Percentiles rank a stretch among this genome's conserved stretches.
phyloP scores from a whole-genome alignment of 2,888 invertebrate species.

The Pinctada fucata region DNA sequence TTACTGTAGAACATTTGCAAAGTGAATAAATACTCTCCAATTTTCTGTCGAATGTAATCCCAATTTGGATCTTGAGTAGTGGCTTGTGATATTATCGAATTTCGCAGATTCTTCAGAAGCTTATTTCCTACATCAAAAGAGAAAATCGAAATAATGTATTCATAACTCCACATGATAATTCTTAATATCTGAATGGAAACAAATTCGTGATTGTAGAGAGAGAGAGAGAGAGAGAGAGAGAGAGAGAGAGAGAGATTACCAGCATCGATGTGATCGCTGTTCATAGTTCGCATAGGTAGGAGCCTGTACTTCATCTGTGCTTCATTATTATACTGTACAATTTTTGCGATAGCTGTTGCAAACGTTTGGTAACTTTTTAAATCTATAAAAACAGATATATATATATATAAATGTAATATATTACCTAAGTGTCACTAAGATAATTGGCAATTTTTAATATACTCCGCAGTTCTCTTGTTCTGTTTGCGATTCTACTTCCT shows the following conservation, averaged over 20 bases:
- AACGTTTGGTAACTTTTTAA: too few species aligned
- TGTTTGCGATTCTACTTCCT: too few species aligned
- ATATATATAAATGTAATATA: too few species aligned
- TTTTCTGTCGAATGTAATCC: slow-evolving; percentile 50
- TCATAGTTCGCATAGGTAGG: background rate
- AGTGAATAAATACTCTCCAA: slow-evolving; percentile 58
- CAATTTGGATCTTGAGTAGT: slow-evolving; percentile 44
- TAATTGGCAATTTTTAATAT: too few species aligned
- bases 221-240: background rate
- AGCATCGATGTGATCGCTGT: slow-evolving; percentile 9
- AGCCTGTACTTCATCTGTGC: slow-evolving; percentile 1
- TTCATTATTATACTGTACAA: background rate
- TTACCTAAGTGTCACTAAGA: too few species aligned
- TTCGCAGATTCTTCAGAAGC: slow-evolving; percentile 47
- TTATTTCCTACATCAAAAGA: slow-evolving; percentile 41
- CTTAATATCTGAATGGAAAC: too few species aligned
- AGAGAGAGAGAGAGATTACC: background rate
- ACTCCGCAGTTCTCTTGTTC: too few species aligned
- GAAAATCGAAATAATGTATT: too few species aligned
- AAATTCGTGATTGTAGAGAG: too few species aligned
- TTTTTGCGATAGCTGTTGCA: background rate
- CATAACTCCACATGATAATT: background rate
- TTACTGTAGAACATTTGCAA: slow-evolving; percentile 65
- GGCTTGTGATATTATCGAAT: slow-evolving; percentile 40
- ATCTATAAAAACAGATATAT: too few species aligned